These are phyloP conservation scores for Cactoblastis cactorum DNA, from an alignment of 2,888 invertebrate genomes.

Conservation along the genomic window DNA sequence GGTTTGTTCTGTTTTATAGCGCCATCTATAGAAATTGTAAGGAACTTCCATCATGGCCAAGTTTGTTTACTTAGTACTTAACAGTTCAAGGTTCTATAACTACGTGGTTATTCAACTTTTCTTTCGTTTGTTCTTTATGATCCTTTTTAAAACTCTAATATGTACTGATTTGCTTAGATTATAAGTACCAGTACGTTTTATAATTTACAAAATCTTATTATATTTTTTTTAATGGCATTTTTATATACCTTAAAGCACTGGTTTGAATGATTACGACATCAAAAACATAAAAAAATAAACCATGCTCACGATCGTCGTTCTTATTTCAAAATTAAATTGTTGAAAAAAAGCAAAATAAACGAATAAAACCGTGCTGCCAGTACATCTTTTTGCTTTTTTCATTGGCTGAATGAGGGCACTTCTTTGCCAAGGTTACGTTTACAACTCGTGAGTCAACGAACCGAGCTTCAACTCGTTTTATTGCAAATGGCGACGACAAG, in stretches of 20 bases:
- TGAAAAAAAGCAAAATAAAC: background rate
- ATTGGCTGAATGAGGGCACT: constrained; percentile 22
- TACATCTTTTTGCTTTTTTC: constrained; percentile 14
- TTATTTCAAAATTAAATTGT: background rate
- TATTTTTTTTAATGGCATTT: background rate
- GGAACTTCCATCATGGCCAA: constrained; percentile 52
- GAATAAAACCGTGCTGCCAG: background rate
- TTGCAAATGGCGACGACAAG: constrained; percentile 32
- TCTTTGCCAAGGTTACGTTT: constrained; percentile 49
- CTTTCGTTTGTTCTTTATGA: background rate
- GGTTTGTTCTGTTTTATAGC: constrained; percentile 18
- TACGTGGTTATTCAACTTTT: constrained; percentile 2
- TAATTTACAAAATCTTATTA: background rate
- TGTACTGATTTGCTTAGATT: no score
- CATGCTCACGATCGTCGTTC: background rate
- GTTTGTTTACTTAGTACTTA: constrained; percentile 53
- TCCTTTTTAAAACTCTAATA: no score
- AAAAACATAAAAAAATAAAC: background rate
- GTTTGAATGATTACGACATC: no score
- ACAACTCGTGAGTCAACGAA: constrained; percentile 20
- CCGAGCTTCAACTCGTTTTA: constrained; percentile 30
- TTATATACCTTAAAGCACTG: no score
- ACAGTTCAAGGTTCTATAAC: constrained; percentile 44
- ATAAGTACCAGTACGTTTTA: background rate
- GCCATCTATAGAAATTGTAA: constrained; percentile 43